phyloP scores from a whole-genome alignment of 2,888 invertebrate species.

The Noctua janthe region DNA sequence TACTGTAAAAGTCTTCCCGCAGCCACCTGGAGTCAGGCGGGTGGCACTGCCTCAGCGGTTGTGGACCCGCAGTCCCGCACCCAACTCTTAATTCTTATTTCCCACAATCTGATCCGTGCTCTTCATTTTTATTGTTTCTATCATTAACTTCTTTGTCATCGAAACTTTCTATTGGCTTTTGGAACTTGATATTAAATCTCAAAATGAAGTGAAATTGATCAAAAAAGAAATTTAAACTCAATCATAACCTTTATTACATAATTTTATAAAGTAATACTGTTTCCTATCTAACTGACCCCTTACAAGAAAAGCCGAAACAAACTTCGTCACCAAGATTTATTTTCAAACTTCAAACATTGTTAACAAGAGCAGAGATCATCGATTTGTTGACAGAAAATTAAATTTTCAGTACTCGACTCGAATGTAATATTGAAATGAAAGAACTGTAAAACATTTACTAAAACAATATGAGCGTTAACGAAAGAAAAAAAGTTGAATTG shows the following conservation, averaged over 20 bases:
- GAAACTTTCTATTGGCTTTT: slow-evolving; percentile 37
- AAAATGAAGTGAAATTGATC: slow-evolving; percentile 5
- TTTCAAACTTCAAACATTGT: slow-evolving; percentile 6
- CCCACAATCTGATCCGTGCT: slow-evolving; percentile 51
- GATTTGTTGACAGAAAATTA: background rate
- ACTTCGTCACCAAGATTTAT: background rate
- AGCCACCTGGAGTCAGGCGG: slow-evolving; percentile 70
- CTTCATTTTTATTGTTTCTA: slow-evolving; percentile 54
- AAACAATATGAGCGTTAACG: slow-evolving; percentile 79
- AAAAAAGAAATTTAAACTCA: slow-evolving; percentile 13
- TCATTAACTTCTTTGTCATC: slow-evolving; percentile 52
- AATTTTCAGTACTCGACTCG: slow-evolving; percentile 20
- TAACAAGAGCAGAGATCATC: background rate
- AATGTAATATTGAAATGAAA: slow-evolving; percentile 67
- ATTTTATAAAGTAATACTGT: background rate
- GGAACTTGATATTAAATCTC: slow-evolving; percentile 22
- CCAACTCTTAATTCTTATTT: slow-evolving; percentile 67
- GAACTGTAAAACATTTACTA: slow-evolving; percentile 72
- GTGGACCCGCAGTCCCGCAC: slow-evolving; percentile 60
- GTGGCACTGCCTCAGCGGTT: slow-evolving; percentile 69
- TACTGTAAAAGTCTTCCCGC: slow-evolving; percentile 64
- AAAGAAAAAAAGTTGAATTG: slow-evolving; percentile 82
- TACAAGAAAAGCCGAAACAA: slow-evolving; percentile 7
- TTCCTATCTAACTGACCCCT: background rate
- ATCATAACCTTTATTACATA: slow-evolving; percentile 6